These are phyloP conservation scores for Agriopis aurantiaria DNA, from an alignment of 2,888 invertebrate species.

Conservation along the genomic window DNA sequence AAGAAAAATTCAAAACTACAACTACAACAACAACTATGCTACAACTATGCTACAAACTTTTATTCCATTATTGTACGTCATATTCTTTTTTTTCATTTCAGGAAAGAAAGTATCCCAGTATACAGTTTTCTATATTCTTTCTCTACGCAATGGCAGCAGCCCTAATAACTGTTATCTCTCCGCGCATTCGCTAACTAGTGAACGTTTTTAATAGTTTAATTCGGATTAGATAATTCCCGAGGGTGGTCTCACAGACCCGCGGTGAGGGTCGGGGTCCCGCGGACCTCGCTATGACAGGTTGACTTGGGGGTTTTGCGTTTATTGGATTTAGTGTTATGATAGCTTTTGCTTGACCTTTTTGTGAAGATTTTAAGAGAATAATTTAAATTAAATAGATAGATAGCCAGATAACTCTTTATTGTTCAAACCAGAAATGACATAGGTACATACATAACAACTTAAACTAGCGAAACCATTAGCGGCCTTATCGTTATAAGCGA, in stretches of 20 bases:
- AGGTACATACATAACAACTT: no score
- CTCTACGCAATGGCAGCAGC: conserved; percentile 18
- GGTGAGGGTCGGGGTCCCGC: conserved; percentile 62
- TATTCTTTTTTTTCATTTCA: no score
- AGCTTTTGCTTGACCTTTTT: background rate
- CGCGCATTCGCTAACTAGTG: conserved; percentile 71
- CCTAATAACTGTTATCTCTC: conserved; percentile 64
- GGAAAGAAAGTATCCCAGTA: no score
- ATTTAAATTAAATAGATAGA: background rate
- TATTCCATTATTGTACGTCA: no score
- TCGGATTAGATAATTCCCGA: conserved; percentile 82
- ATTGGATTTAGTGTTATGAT: conserved; percentile 53
- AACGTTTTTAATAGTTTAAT: conserved; percentile 79
- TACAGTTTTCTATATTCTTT: background rate
- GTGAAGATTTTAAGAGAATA: background rate
- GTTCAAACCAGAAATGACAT: no score
- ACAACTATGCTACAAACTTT: no score
- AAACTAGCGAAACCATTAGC: no score
- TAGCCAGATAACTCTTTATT: no score
- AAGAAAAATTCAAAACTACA: no score
- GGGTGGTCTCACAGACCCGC: conserved; percentile 68
- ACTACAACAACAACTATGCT: no score
- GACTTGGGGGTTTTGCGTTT: conserved; percentile 53
- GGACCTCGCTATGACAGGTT: conserved; percentile 56
- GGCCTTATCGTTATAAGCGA: no score